Evolutionary conservation across 2,797 vertebrate species (phyloP), one percentile per base, ranked within the genome.

Genomic region (Perdix hodgsoniae): DNA sequence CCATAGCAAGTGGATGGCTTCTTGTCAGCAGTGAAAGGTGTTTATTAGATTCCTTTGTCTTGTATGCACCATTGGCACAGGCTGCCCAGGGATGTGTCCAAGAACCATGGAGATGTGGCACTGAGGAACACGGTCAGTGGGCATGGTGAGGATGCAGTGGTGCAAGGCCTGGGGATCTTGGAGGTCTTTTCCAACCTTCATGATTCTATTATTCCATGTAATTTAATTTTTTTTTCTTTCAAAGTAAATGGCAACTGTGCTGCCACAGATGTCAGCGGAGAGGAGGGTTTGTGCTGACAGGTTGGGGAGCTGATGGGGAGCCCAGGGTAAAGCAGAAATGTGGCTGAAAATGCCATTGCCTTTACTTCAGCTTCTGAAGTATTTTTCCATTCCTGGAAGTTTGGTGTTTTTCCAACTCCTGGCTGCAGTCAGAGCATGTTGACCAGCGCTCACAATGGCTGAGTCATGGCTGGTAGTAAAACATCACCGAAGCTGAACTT

Each of bases 391-490:
- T 82, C 42, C 64, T 74, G 69, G 21, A 22, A 83, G 60, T 13
- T 2, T 17, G 9, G 11, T 44, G 15, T 37, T n/a, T 13, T 13
- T 3, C 4, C 21, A 59, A 5, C 1, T 11, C 7, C 61, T 8
- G n/a, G 69, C 37, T 2, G 1, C 42, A 65, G 54, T 26, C 4
- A 0, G 57, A 67, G n/a, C 16, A 3, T 0, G 6, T 63, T 79
- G 69, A 50, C 40, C 54, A 49, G 11, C 45, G 2, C 3, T 16
- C 15, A 45, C 64, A 47, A n/a, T 2, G 29, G 14, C 72, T 37
- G 70, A 96, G 80, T 54, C 73, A 50, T 1, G 29, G 1, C 17
- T 9, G 49, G 76, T 50, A 78, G 8, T 31, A 14, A 63, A 17
- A 59, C 6, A 8, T 45, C 2, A 33, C 24, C 18, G 29, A 57